Conservation (phyloP, 2,888 invertebrate species). For the Synanthedon andrenaeformis region DNA sequence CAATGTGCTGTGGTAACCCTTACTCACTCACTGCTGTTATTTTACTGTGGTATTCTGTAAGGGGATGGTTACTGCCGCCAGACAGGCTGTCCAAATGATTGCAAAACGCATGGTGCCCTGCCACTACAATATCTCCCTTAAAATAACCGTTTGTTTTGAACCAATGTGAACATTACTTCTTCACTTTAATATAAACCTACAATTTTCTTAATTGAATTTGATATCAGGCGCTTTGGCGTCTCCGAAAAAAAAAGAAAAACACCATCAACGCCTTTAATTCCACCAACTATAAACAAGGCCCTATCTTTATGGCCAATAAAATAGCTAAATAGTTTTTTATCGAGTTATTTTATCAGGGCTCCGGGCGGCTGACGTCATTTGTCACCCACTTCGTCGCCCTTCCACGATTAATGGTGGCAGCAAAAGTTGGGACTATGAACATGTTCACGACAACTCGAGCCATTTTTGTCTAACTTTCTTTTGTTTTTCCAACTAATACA, state of each 20-base stretch:
- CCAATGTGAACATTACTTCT: too few species aligned
- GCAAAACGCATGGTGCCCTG: too few species aligned
- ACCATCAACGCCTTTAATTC: neutral
- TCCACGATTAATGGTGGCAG: conserved; percentile 23
- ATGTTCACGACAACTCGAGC: neutral
- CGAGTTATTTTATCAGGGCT: conserved; percentile 11
- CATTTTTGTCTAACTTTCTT: neutral
- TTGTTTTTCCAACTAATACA: neutral
- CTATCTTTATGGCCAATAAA: conserved; percentile 43
- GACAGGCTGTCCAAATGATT: too few species aligned
- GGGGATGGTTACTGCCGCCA: too few species aligned
- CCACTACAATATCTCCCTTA: too few species aligned
- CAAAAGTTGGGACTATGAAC: conserved; percentile 1
- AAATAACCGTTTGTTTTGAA: too few species aligned
- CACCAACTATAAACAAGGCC: conserved; percentile 12
- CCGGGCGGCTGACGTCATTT: conserved; percentile 30
- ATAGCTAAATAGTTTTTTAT: conserved; percentile 46
- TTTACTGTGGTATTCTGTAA: too few species aligned
- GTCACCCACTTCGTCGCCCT: conserved; percentile 30
- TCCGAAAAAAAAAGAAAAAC: neutral
- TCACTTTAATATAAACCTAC: too few species aligned
- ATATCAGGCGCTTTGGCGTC: too few species aligned
- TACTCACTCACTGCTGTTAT: too few species aligned
- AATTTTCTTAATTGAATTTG: too few species aligned
- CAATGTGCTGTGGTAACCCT: too few species aligned